Base-by-base conservation (phyloP, 2,113 vertebrate genomes). In the Mirza zaza region DNA sequence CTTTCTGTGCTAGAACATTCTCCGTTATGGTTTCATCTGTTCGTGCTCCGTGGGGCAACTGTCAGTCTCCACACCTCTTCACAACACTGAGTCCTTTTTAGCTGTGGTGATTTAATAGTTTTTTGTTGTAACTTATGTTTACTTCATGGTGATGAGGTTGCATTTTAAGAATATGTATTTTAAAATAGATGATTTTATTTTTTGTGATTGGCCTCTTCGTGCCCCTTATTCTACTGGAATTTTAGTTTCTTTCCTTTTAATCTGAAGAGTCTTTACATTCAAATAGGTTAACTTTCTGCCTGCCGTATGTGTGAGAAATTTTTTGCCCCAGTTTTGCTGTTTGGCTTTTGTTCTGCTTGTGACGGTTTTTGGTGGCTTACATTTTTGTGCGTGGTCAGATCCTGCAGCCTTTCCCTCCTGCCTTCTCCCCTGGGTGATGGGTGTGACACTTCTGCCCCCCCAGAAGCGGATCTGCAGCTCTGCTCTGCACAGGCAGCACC, bases 141-240 rank as follows among this genome's bases (percentile, higher is more conserved):
- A 88, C 61, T 80, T 48, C 15, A 50, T 50, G 52, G 21, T 34
- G 50, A 77, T 59, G 84, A 70, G 34, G 15, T 65, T 77, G 12
- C 32, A 25, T 77, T 76, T 50, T 50, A n/a, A 59, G 75, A 50
- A 34, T 17, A 61, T 42, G 14, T 63, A 29, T 27, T 57, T 82
- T 82, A 57, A 96, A 88, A 75, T 20, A 34, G 20, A 23, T 77
- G 59, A 29, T 82, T 71, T 90, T 65, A 9, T 21, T 73, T 50
- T 90, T 68, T 23, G 36, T 50, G 20, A 34, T 23, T 77, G 68
- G 2, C 34, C 27, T 81, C 23, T 32, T 45, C 27, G 5, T 42
- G 17, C 36, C 29, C 48, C 76, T 68, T 50, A 68, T 95, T 83
- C 50, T 32, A 5, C n/a, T 34, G 48, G 36, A 25, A 52, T 39